These are phyloP conservation scores for Melitaea athalia DNA, from an alignment of 2,888 invertebrate genomes.

Conservation along the genomic window DNA sequence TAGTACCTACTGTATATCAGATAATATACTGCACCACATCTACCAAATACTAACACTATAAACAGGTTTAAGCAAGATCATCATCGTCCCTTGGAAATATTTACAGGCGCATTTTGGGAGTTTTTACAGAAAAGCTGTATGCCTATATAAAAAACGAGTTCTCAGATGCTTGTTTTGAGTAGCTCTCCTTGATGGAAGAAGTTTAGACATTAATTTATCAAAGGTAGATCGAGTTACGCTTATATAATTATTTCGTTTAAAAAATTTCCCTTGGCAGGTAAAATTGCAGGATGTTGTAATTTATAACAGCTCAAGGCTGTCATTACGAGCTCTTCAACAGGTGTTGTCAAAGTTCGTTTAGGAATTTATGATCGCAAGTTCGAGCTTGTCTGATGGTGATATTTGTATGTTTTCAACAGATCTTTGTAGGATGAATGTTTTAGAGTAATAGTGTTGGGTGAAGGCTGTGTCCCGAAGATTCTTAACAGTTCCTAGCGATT, in stretches of 20 bases:
- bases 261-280: constrained; percentile 29
- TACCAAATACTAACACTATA: too few relatives aligned
- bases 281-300: constrained; percentile 36
- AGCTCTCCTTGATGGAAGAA: neutral
- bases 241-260: constrained; percentile 27
- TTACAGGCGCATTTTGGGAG: too few relatives aligned
- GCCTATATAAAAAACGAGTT: too few relatives aligned
- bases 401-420: neutral
- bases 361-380: neutral
- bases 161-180: too few relatives aligned
- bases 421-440: neutral
- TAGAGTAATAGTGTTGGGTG: neutral
- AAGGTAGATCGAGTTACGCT: constrained; percentile 3
- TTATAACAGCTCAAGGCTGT: constrained; percentile 31
- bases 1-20: too few relatives aligned
- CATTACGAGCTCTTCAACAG: constrained; percentile 28
- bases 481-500: too few relatives aligned
- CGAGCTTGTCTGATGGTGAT: neutral
- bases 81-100: too few relatives aligned
- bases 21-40: too few relatives aligned
- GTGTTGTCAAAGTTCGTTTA: constrained; percentile 25
- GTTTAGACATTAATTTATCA: neutral
- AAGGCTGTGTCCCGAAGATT: neutral
- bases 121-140: too few relatives aligned
- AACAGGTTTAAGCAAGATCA: too few relatives aligned